Evolutionary conservation across 2,113 vertebrate genomes (phyloP), one percentile per base, ranked within the genome.

Genomic region (Pipa parva): DNA sequence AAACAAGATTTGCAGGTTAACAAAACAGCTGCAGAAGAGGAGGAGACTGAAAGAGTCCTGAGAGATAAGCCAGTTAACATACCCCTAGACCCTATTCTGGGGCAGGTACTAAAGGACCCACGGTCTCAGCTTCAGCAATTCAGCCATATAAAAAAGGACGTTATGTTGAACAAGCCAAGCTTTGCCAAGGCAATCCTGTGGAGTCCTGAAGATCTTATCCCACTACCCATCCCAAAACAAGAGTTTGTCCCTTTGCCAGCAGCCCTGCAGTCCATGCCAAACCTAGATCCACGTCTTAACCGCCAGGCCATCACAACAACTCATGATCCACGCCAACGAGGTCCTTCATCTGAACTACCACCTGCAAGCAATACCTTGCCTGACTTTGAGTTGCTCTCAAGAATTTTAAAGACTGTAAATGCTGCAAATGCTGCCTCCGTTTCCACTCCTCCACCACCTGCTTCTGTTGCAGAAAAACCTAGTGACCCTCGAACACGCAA

Each of bases 121-220:
- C 85, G 93, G 0, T 84, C 82, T 0, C 94, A 95, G 74, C 87
- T 98, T 28, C 93, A 95, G 73, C 92, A 96, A 74, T 96, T 96
- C 77, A 95, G 95, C 75, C 95, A 97, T 83, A 97, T 98, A 69
- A 95, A 94, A 77, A 97, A 94, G 69, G 95, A 95, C 1, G 74
- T 95, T 0, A 24, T 90, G 8, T 86, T 97, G 9, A 80, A 78
- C 72, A 88, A 85, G 71, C 95, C 95, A 0, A 80, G 75, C 36
- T 98, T 95, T 0, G 71, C 88, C 48, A 92, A 92, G 58, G 74
- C 84, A 1, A 82, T 98, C 63, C 82, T 97, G 1, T 98, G 95
- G 95, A 94, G 87, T 10, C 93, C 95, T 0, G 95, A 97, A 74
- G 95, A 98, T 59, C 83, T 97, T 1, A 92, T 98, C 2, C 95